A percentile compares a stretch with the other conserved stretches of the same genome.
These are phyloP conservation scores for Ophthalmolycus amberensis DNA, from an alignment of 2,113 vertebrate species.

Conservation along the genomic window DNA sequence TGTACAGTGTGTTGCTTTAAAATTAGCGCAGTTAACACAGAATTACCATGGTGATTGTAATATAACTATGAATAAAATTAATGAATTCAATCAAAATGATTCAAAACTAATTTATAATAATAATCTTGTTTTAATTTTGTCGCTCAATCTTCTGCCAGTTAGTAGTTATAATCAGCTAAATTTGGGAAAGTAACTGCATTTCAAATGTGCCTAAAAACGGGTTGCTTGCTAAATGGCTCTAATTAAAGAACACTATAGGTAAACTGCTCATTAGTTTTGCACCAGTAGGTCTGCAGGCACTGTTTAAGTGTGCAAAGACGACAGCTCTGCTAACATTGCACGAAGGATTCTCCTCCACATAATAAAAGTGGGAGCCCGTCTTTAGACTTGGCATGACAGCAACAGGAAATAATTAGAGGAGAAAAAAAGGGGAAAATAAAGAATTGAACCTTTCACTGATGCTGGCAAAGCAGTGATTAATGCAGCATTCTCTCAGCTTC, in stretches of 20 bases:
- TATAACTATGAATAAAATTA: neutral
- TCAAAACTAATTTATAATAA: neutral
- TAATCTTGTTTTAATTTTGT: neutral
- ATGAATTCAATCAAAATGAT: neutral
- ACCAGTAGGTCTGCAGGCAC: neutral
- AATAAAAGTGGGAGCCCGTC: neutral
- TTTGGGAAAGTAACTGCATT: neutral
- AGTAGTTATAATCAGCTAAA: neutral
- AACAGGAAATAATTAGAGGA: constrained; percentile 6
- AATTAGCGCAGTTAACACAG: neutral
- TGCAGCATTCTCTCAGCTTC: neutral
- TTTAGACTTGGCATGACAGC: neutral
- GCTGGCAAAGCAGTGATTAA: constrained; percentile 13
- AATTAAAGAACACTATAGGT: neutral
- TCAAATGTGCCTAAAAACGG: neutral
- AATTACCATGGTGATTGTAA: neutral
- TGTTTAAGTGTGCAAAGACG: neutral
- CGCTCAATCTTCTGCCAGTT: too few relatives aligned
- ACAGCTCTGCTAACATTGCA: neutral
- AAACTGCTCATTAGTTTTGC: neutral
- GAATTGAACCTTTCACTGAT: neutral
- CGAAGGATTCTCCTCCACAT: neutral
- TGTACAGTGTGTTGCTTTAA: neutral
- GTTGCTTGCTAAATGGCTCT: neutral
- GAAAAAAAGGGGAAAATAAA: neutral